Base-by-base conservation (phyloP, 2,797 vertebrate genomes). In the Chrosomus eos region DNA sequence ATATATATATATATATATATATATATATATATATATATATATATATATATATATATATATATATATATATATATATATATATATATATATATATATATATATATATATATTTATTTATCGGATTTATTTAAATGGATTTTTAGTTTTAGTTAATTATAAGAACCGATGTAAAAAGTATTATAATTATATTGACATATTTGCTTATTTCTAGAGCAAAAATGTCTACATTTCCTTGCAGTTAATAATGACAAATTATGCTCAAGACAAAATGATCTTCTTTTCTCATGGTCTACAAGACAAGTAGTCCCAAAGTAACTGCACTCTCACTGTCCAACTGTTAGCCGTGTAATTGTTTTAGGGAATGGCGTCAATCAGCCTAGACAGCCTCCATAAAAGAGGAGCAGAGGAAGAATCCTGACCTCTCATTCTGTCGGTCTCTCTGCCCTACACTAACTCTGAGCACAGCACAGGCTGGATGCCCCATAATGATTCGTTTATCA, bases 371-470 rank as follows among this genome's bases (percentile, higher is more conserved):
- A 84, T 88, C 79, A 91, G 88, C 88, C 48, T 64, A 89, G 88
- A 81, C 88, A 78, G 73, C 14, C 55, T 84, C 86, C 92, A 92
- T 93, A 93, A 94, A 93, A 85, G 28, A 85, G 66, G 72, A 85
- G 76, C 36, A 85, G 89, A 92, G 90, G 92, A 94, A 93, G 92
- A 88, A 90, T 86, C 91, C 92, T 67, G 90, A 92, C 90, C 90
- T 89, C 82, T 88, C 84, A 88, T 88, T 92, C 90, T 90, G 33
- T 43, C 87, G 31, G 82, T 89, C 86, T 90, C 48, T 85, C 82
- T 84, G 62, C 74, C 66, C 90, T 90, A 88, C 83, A 89, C 82
- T 90, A 88, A 90, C 80, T 85, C 89, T 86, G 87, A 85, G 85
- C 82, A 51, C 48, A 84, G 33, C 33, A 60, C 53, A 62, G 78